Evolutionary conservation across 1,140 invertebrate species (phyloP), one percentile per base, ranked within the genome.

Genomic region (Cyrtorhinus lividipennis): DNA sequence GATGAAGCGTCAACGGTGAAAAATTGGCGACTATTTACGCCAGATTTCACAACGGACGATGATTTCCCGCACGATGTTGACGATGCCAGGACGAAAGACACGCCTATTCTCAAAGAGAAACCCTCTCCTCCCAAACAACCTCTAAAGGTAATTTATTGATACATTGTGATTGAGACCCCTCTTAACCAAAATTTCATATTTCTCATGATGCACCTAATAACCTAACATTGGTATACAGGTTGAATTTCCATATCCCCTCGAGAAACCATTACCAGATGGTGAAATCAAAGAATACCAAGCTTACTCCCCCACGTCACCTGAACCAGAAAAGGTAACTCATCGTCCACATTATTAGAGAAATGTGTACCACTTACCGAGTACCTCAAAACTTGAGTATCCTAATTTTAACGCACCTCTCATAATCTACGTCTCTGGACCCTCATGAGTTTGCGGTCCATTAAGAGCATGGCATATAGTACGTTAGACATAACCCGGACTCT

Each of bases 1-100:
- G 75, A 78, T 22, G 73, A 73, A 5, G 73, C 78, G 8, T 79
- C 82, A 2, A 78, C 81, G 0, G 74, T 82, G 2, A 71, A 75
- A 24, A 76, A 79, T 46, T 75, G 79, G 30, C 65, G 75, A 59
- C 80, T 80, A 1, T 63, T 81, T 24, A 79, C 80, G 2, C 80
- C 81, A 2, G 74, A 76, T 15, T n/a, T 63, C 18, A 46, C 73
- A 45, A 68, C 72, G n/a, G 71, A 73, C 18, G 66, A 68, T 24
- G 57, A 70, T 59, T 67, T 78, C 22, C 69, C 76, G 20, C 72
- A 76, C 53, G 76, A 76, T 64, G 73, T 76, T 0, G 75, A 78
- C 58, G 73, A 78, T 62, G 72, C 74, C 8, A 77, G 76, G 63
- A 77, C 80, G 44, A 63, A 74, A 65, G 76, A 79, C 69, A 68